Conservation (phyloP, 2,888 invertebrate species). For the Tricholauxania praeusta region DNA sequence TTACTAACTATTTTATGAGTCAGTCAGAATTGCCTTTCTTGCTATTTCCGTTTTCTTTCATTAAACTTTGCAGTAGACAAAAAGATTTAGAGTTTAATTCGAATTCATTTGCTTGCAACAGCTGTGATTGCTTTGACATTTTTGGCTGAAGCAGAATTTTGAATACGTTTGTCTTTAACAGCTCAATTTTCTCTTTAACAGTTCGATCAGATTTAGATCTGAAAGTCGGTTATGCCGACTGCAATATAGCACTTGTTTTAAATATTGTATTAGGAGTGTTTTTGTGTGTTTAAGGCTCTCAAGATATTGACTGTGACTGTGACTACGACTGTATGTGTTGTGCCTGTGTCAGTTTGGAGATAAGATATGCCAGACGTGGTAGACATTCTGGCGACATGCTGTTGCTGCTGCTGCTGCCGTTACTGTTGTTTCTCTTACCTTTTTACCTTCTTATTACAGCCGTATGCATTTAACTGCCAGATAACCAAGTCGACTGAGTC, state of each 20-base stretch:
- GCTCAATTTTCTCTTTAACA: too few relatives aligned
- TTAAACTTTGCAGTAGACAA: too few relatives aligned
- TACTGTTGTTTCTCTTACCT: slow-evolving; percentile 28
- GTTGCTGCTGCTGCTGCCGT: slow-evolving; percentile 37
- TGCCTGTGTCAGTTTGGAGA: slow-evolving; percentile 49
- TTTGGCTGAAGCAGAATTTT: too few relatives aligned
- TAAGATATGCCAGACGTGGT: slow-evolving; percentile 65
- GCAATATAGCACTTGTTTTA: neutral
- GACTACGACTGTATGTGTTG: slow-evolving; percentile 41
- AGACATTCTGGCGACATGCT: slow-evolving; percentile 65
- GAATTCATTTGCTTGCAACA: too few relatives aligned
- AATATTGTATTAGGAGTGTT: neutral
- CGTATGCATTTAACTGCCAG: slow-evolving; percentile 26
- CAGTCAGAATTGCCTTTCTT: too few relatives aligned
- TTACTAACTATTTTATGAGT: too few relatives aligned
- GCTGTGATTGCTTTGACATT: too few relatives aligned
- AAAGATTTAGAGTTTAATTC: too few relatives aligned
- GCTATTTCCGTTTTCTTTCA: too few relatives aligned
- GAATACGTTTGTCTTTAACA: too few relatives aligned
- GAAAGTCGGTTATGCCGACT: neutral
- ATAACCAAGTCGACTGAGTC: slow-evolving; percentile 31
- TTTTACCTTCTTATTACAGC: slow-evolving; percentile 25
- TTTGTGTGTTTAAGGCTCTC: neutral
- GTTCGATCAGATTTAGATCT: too few relatives aligned
- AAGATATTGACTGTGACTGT: neutral